Base-by-base conservation (phyloP, 2,888 invertebrate species). In the Parnassius glacialis region DNA sequence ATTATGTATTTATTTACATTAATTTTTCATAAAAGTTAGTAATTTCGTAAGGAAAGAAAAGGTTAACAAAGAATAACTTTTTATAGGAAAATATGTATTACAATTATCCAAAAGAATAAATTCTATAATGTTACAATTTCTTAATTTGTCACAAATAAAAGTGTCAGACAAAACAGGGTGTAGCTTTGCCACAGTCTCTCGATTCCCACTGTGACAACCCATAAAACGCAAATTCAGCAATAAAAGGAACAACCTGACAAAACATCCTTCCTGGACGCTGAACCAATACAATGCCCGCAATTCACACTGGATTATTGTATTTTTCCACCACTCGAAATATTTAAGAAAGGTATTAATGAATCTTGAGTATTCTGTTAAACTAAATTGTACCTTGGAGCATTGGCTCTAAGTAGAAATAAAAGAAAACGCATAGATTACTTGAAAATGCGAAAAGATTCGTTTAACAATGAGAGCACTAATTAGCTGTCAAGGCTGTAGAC, bases 171-270 rank as follows among this genome's bases (percentile, higher is more conserved):
- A 72, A 77, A 80, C 76, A 79, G 77, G 79, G 78, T 79, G 80
- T 81, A 76, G 72, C 82, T 74, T 80, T 87, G 85, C 85, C 88
- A 88, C 85, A 85, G 82, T 83, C 78, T 74, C 78, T 81, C 78
- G 79, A 72, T 75, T 81, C 87, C 85, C 86, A 85, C 78, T 79
- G 83, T 76, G 81, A 84, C 83, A 80, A 80, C 73, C 87, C 81
- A 90, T 91, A 90, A 91, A 91, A 91, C 90, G 90, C 90, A 90
- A 90, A 91, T 90, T 90, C 79, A 79, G 84, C 88, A 87, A 89
- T 90, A 91, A 91, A 90, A 90, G 84, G 84, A 87, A 85, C 83
- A 81, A 85, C 83, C 87, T 79, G 79, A 81, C 83, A 85, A 87
- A 89, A 83, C 84, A 89, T 84, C 83, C 89, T 90, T 90, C 89